Evolutionary conservation across 2,888 invertebrate genomes (phyloP).

Genomic region (Agriopis leucophaearia): DNA sequence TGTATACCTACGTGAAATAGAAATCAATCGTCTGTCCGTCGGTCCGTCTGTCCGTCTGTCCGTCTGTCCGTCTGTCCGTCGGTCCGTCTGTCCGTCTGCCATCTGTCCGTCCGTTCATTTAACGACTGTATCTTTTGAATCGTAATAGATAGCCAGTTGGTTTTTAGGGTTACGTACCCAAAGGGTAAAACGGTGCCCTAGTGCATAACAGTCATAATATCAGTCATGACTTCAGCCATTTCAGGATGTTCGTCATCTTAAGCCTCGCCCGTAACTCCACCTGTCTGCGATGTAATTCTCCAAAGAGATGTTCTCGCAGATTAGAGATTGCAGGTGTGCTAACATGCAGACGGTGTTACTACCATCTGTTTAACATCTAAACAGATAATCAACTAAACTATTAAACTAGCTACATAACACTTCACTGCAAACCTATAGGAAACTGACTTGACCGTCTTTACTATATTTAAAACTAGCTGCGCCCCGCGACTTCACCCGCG

Average conservation of each 20-base stretch:
- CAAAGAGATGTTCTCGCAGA: slow-evolving; percentile 27
- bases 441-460: not conserved
- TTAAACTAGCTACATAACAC: slow-evolving; percentile 2
- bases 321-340: slow-evolving; percentile 33
- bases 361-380: slow-evolving; percentile 1
- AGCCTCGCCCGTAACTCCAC: not conserved
- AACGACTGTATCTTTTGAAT: too few species aligned
- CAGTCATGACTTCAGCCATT: too few species aligned
- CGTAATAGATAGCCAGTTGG: too few species aligned
- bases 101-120: too few species aligned
- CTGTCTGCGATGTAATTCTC: slow-evolving; percentile 26
- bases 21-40: too few species aligned
- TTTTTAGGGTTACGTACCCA: too few species aligned
- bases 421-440: not conserved
- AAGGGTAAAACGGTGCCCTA: too few species aligned
- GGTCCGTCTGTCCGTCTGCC: too few species aligned
- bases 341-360: slow-evolving; percentile 15
- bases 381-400: slow-evolving; percentile 2
- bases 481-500: too few species aligned
- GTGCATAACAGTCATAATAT: too few species aligned
- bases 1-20: not conserved
- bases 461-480: not conserved
- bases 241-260: slow-evolving; percentile 6
- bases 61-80: too few species aligned
- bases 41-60: too few species aligned